phyloP scores from a whole-genome alignment of 2,113 vertebrate genomes.

The Oreochromis aureus region DNA sequence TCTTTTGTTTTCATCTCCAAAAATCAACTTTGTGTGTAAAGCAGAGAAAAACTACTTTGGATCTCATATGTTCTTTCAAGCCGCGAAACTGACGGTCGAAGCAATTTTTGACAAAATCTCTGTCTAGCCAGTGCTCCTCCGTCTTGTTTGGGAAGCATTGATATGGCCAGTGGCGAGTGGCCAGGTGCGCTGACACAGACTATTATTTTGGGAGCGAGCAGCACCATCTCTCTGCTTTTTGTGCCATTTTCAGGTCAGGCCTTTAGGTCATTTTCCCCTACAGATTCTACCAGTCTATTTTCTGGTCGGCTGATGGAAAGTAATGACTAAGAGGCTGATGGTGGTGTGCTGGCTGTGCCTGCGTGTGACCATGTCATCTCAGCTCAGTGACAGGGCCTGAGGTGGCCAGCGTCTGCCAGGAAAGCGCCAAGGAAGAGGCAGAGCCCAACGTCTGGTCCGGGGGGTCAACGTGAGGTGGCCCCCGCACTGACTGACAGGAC shows the following conservation, averaged over 20 bases:
- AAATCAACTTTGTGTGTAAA: slow-evolving; percentile 28
- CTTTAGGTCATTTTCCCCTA: slow-evolving; percentile 63
- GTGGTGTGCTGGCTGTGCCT: slow-evolving; percentile 41
- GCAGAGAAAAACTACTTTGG: slow-evolving; percentile 7
- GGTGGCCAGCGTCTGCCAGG: slow-evolving; percentile 38
- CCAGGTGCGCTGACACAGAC: slow-evolving; percentile 65
- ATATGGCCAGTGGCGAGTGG: slow-evolving; percentile 53
- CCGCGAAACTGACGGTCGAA: background rate
- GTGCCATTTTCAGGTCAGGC: slow-evolving; percentile 72
- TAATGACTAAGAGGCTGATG: slow-evolving; percentile 68
- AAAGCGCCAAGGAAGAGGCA: background rate
- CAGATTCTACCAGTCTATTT: slow-evolving; percentile 62
- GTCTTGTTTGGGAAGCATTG: slow-evolving; percentile 39
- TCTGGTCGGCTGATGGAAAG: slow-evolving; percentile 61
- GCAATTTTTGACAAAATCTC: slow-evolving; percentile 9
- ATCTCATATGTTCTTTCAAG: background rate
- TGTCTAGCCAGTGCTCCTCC: slow-evolving; percentile 17
- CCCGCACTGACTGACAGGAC: slow-evolving; percentile 67
- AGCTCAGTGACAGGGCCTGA: slow-evolving; percentile 55
- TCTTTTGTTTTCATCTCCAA: background rate
- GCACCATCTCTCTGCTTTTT: slow-evolving; percentile 59
- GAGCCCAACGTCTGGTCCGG: slow-evolving; percentile 47
- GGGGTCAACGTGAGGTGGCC: slow-evolving; percentile 62
- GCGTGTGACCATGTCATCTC: slow-evolving; percentile 58
- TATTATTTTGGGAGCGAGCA: slow-evolving; percentile 58